Conservation (phyloP, 2,888 invertebrate species). For the Norana najaformis region DNA sequence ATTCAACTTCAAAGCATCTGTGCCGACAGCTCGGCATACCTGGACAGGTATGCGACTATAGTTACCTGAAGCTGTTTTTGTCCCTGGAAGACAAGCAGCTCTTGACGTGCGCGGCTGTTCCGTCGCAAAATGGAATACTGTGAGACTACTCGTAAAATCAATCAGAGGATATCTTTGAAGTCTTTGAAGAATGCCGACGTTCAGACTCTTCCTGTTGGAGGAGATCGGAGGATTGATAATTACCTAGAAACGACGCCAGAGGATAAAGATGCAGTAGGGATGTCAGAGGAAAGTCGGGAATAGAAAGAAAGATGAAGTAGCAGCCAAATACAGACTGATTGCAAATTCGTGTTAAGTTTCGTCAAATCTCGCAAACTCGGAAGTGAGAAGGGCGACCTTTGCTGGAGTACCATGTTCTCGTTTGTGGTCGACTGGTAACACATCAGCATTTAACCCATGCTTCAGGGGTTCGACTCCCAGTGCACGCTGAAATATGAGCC, state of each 20-base stretch:
- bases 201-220: background rate
- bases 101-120: background rate
- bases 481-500: no score
- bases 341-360: background rate
- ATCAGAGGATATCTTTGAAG: background rate
- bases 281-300: background rate
- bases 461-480: background rate
- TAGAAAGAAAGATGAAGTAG: background rate
- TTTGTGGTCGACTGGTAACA: background rate
- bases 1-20: background rate
- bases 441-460: background rate
- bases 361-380: background rate
- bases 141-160: background rate
- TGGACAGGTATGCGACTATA: background rate
- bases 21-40: background rate
- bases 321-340: background rate
- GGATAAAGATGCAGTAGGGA: background rate
- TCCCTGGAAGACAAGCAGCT: background rate
- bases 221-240: background rate
- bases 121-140: background rate
- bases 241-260: background rate
- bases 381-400: background rate
- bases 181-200: background rate
- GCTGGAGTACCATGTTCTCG: no score
- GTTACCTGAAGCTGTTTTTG: background rate